A percentile compares a stretch with the other conserved stretches of the same genome.
Conservation (phyloP, 2,888 invertebrate species). For the Diabrotica balteata region DNA sequence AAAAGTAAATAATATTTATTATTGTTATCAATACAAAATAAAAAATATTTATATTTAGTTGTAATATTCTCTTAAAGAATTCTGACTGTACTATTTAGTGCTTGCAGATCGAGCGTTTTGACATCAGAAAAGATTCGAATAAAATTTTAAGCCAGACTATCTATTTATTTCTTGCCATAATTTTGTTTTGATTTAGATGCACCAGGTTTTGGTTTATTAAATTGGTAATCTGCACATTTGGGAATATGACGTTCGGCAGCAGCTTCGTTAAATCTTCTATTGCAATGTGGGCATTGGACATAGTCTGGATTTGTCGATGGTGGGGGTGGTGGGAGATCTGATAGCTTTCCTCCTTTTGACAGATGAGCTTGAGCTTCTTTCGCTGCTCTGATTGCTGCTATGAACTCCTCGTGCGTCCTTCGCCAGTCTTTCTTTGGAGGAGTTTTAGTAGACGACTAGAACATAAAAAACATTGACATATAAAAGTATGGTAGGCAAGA, state of each 20-base stretch:
- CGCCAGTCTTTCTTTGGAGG: constrained; percentile 79
- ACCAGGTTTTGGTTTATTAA: constrained; percentile 64
- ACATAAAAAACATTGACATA: too few species aligned
- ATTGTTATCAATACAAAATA: too few species aligned
- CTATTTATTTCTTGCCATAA: too few species aligned
- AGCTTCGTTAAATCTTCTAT: constrained; percentile 73
- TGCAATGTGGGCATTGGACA: constrained; percentile 88
- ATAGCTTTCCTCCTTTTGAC: constrained; percentile 83
- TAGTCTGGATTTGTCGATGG: constrained; percentile 90
- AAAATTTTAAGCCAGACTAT: too few species aligned
- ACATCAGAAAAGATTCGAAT: too few species aligned
- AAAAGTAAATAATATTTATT: too few species aligned
- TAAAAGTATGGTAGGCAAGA: too few species aligned
- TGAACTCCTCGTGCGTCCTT: constrained; percentile 92
- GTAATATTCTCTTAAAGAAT: too few species aligned
- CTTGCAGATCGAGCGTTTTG: too few species aligned
- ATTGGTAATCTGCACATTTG: constrained; percentile 83
- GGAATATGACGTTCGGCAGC: constrained; percentile 93
- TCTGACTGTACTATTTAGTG: too few species aligned
- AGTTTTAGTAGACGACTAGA: constrained; percentile 23
- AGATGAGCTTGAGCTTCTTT: constrained; percentile 83
- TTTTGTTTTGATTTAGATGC: neutral
- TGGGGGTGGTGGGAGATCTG: constrained; percentile 89
- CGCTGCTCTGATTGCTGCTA: constrained; percentile 88
- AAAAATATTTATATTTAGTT: too few species aligned